A percentile compares a stretch with the other conserved stretches of the same genome.
phyloP scores from a whole-genome alignment of 2,113 vertebrate genomes.

The Brachypodius melanocephalos region DNA sequence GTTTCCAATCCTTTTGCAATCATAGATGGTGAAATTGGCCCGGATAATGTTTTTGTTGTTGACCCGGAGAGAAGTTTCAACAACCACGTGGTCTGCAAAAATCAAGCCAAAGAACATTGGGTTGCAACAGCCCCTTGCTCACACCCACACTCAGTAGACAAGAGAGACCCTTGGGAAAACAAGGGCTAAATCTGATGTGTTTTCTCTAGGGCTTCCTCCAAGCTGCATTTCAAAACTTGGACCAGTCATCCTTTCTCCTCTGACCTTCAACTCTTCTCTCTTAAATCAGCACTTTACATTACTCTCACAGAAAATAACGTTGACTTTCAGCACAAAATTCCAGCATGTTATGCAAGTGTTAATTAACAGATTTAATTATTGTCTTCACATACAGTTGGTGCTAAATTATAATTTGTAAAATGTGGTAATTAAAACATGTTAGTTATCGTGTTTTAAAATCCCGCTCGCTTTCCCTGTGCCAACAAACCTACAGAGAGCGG shows the following conservation, averaged over 20 bases:
- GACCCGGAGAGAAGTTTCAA: constrained; percentile 85
- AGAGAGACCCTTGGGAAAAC: constrained; percentile 27
- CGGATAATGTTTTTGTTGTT: constrained; percentile 83
- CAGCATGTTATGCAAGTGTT: background rate
- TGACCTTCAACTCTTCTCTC: constrained; percentile 5
- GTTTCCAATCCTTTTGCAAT: constrained; percentile 84
- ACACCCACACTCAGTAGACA: background rate
- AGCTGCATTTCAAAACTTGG: background rate
- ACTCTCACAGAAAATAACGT: constrained; percentile 1
- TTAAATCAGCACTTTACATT: background rate
- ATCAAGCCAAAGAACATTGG: constrained; percentile 60
- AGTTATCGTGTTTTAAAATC: constrained; percentile 38
- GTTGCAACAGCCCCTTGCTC: constrained; percentile 37
- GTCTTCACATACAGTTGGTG: background rate
- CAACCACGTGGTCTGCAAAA: constrained; percentile 83
- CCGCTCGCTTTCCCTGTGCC: background rate
- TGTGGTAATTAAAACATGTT: constrained; percentile 52
- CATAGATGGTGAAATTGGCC: constrained; percentile 90
- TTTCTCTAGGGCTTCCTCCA: background rate
- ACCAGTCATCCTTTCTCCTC: background rate
- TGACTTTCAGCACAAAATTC: background rate
- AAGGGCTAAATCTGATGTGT: constrained; percentile 24
- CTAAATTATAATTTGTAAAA: background rate
- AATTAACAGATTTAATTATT: constrained; percentile 54
- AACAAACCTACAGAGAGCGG: background rate